Conservation (phyloP, 1,140 invertebrate genomes). For the Heliconius melpomene region DNA sequence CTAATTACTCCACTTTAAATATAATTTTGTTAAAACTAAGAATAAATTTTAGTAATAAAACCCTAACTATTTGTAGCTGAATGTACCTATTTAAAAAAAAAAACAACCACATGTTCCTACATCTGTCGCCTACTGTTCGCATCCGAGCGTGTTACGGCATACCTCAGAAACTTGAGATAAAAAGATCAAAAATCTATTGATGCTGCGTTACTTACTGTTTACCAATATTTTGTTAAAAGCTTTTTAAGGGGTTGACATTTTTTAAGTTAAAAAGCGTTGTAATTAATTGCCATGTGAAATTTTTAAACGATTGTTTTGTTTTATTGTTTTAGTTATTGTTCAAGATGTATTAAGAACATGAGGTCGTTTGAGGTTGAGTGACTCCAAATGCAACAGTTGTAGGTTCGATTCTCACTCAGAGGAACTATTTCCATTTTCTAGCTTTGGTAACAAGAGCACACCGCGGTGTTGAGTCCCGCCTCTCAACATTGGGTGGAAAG, state of each 20-base stretch:
- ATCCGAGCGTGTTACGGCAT: slow-evolving; percentile 23
- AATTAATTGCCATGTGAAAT: slow-evolving; percentile 12
- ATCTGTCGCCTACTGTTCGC: slow-evolving; percentile 33
- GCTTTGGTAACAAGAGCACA: no score
- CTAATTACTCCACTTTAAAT: no score
- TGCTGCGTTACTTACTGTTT: slow-evolving; percentile 5
- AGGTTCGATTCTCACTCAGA: no score
- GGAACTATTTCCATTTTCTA: no score
- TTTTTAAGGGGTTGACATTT: slow-evolving; percentile 14
- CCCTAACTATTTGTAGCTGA: background rate
- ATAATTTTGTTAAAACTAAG: no score
- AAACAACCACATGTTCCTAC: slow-evolving; percentile 22
- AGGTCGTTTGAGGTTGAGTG: no score
- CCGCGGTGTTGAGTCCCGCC: no score
- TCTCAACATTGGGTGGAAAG: no score
- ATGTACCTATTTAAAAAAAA: slow-evolving; percentile 25
- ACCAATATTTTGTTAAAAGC: slow-evolving; percentile 21
- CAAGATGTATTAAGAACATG: no score
- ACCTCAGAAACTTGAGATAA: slow-evolving; percentile 25
- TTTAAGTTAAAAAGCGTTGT: background rate
- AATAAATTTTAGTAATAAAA: background rate
- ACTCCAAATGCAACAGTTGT: no score
- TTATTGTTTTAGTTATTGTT: background rate
- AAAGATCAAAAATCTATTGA: slow-evolving; percentile 14
- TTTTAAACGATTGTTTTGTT: background rate